These are phyloP conservation scores for Drosophila hydei DNA, from an alignment of 1,140 invertebrate species.

Conservation along the genomic window DNA sequence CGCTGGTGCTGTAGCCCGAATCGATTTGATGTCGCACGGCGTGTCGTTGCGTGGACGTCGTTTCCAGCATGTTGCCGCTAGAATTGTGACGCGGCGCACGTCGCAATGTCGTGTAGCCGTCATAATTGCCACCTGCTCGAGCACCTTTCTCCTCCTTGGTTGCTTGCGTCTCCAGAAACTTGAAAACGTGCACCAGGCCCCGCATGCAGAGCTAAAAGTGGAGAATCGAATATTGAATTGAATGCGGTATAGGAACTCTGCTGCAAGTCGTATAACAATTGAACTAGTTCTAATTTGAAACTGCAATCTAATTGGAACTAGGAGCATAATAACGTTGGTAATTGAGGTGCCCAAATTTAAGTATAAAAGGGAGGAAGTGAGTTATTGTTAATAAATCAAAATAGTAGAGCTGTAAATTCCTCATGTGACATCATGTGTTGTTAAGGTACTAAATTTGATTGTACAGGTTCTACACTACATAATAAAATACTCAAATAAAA, in stretches of 20 bases:
- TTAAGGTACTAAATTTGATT: too few species aligned
- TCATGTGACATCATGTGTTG: too few species aligned
- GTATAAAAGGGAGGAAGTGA: too few species aligned
- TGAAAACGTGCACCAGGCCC: constrained; percentile 96
- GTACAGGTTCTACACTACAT: too few species aligned
- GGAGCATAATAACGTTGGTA: too few species aligned
- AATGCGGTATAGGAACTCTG: background rate
- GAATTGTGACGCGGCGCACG: constrained; percentile 84
- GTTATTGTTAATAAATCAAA: too few species aligned
- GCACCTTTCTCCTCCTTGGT: constrained; percentile 87
- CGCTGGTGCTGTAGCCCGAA: constrained; percentile 93
- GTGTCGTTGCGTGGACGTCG: constrained; percentile 63
- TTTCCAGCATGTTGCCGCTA: constrained; percentile 85
- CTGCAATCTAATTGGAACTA: too few species aligned
- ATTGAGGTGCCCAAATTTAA: too few species aligned
- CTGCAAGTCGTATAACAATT: too few species aligned
- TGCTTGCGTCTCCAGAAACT: constrained; percentile 95
- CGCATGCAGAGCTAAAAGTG: constrained; percentile 92
- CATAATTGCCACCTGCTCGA: constrained; percentile 77
- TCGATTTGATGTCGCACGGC: constrained; percentile 89
- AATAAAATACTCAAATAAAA: too few species aligned
- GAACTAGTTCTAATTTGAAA: too few species aligned
- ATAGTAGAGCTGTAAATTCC: too few species aligned
- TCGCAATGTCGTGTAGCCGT: constrained; percentile 79
- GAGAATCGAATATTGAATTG: background rate